Evolutionary conservation across 2,797 vertebrate species (phyloP).

Genomic region (Betta splendens): DNA sequence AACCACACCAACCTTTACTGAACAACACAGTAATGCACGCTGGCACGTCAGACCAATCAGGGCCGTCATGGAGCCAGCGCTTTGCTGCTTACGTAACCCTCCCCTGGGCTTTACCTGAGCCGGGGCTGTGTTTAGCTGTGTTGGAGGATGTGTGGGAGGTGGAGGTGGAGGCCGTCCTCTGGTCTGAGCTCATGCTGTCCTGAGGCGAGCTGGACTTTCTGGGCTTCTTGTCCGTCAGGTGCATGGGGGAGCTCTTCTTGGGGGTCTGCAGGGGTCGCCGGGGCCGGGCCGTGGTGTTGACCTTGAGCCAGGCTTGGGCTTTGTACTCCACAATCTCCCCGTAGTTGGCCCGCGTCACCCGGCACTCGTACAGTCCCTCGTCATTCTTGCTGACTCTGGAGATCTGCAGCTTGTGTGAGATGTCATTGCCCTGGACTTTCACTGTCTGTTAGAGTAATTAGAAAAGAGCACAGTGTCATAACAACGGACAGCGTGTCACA

Average conservation of each 20-base stretch:
- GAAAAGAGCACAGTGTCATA: conserved; percentile 41
- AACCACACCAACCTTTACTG: neutral
- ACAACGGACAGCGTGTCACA: neutral
- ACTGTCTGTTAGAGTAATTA: conserved; percentile 87
- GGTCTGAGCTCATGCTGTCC: conserved; percentile 86
- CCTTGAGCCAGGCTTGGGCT: conserved; percentile 91
- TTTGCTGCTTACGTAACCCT: conserved; percentile 4
- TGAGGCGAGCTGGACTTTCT: conserved; percentile 86
- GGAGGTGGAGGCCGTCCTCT: conserved; percentile 85
- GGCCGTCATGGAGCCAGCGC: conserved; percentile 2
- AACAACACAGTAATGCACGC: too few relatives aligned
- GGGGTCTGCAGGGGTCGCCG: conserved; percentile 80
- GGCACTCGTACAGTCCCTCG: conserved; percentile 93
- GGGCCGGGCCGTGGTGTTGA: conserved; percentile 86
- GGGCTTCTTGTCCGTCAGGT: conserved; percentile 92
- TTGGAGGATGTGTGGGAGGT: conserved; percentile 89
- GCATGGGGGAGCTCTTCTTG: conserved; percentile 92
- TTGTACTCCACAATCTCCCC: conserved; percentile 94
- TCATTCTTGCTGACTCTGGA: conserved; percentile 93
- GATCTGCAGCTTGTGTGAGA: conserved; percentile 96
- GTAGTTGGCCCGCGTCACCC: conserved; percentile 93
- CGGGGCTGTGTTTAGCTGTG: conserved; percentile 89
- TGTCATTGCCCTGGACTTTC: conserved; percentile 96
- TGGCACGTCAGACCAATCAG: conserved; percentile 7
- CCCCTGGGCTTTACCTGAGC: conserved; percentile 87